Conservation (phyloP, 64 coral and sea anemone species). For the Dendronephthya gigantea region DNA sequence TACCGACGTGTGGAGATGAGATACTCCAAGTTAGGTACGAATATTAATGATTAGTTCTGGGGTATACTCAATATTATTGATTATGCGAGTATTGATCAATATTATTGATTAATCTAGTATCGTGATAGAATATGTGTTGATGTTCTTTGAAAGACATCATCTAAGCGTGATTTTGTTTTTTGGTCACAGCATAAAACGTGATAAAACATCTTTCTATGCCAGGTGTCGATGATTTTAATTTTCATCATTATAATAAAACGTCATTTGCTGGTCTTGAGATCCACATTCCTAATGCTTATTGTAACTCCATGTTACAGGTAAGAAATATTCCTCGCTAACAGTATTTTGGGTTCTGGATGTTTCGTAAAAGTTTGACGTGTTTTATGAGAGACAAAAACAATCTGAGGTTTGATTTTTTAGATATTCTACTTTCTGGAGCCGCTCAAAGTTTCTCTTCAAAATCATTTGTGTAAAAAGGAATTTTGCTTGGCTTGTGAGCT, state of each 20-base stretch:
- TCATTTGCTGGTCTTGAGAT: conserved; percentile 93
- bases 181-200: neutral
- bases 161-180: neutral
- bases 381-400: too few relatives aligned
- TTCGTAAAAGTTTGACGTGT: neutral
- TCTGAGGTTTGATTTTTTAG: too few relatives aligned
- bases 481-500: conserved; percentile 93
- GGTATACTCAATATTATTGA: neutral
- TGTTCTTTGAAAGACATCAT: too few relatives aligned
- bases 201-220: neutral
- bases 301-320: conserved; percentile 97
- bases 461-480: conserved; percentile 81
- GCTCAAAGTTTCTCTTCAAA: conserved; percentile 65
- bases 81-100: too few relatives aligned
- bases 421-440: conserved; percentile 87
- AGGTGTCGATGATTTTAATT: conserved; percentile 97
- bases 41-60: too few relatives aligned
- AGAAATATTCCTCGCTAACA: neutral
- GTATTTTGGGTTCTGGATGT: neutral
- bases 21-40: neutral
- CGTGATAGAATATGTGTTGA: too few relatives aligned
- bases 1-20: conserved; percentile 76
- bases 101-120: too few relatives aligned
- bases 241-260: conserved; percentile 94
- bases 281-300: conserved; percentile 97